Evolutionary conservation across 2,888 invertebrate genomes (phyloP), one percentile per base, ranked within the genome.

Genomic region (Melitaea athalia): DNA sequence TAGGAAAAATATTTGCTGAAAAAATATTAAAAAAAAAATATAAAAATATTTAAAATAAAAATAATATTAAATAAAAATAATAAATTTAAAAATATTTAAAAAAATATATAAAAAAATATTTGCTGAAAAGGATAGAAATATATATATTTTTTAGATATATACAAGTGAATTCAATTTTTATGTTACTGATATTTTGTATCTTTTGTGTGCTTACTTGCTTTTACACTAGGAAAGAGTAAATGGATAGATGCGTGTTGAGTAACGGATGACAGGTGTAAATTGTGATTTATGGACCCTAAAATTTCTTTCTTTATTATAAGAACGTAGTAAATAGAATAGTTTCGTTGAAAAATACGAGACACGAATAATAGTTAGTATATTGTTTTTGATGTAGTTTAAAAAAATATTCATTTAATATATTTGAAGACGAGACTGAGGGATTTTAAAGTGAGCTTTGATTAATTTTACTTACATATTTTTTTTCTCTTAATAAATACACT

Each of bases 241-340:
- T 65, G 59, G 50, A 65, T 60, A 14, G 53, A 66, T 52, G 53
- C 45, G 43, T 53, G 45, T 33, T 61, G 66, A 66, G 53, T 66
- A 55, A 61, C 52, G 33, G 60, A 38, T 45, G 66, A 61, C 60
- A 14, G 33, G 53, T 53, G 45, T 31, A 66, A 66, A 66, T 61
- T 52, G 15, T 60, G 59, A 66, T 66, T 15, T 52, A 66, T 61
- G 53, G 42, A 61, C 53, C 24, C 52, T 53, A 14, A 31, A 53
- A 12, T 31, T 55, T 3, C 53, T 31, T 53, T 12, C 31, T 31
- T 14, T 31, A 31, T 33, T 8, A 33, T 31, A 7, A 47, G 4
- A 31, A 55, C 33, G 5, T 31, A 33, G 14, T 31, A 55, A 5
- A 33, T 38, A 38, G 5, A 33, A 33, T 14, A n/a, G 14, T 33